Conservation (phyloP, 2,113 vertebrate species). For the Oophaga pumilio region DNA sequence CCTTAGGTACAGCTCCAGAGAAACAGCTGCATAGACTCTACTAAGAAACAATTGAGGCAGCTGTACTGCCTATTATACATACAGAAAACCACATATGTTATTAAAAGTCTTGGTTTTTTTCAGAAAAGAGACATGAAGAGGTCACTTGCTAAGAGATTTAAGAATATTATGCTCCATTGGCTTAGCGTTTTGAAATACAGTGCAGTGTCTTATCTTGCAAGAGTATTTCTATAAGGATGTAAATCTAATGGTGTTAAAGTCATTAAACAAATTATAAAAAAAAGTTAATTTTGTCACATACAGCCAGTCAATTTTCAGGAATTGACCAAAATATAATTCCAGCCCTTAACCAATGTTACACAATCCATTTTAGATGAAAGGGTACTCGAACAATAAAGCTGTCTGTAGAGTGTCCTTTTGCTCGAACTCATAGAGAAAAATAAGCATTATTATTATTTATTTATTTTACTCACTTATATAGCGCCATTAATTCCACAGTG, state of each 20-base stretch:
- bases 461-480: too few relatives aligned
- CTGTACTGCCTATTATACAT: constrained; percentile 64
- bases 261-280: background rate
- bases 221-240: background rate
- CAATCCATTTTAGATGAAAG: background rate
- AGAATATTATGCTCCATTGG: background rate
- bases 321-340: background rate
- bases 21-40: constrained; percentile 73
- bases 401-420: background rate
- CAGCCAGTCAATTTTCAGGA: background rate
- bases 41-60: constrained; percentile 68
- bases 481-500: too few relatives aligned
- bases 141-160: constrained; percentile 36
- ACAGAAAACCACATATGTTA: constrained; percentile 67
- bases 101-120: constrained; percentile 62
- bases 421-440: too few relatives aligned
- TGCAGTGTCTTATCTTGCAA: background rate
- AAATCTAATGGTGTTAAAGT: background rate
- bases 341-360: background rate
- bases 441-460: too few relatives aligned
- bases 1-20: constrained; percentile 69
- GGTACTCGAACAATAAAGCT: background rate
- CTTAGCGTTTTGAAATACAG: constrained; percentile 9
- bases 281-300: background rate
- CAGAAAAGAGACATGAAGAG: constrained; percentile 61